phyloP scores from a whole-genome alignment of 2,888 invertebrate genomes.

The Nomada fucata region DNA sequence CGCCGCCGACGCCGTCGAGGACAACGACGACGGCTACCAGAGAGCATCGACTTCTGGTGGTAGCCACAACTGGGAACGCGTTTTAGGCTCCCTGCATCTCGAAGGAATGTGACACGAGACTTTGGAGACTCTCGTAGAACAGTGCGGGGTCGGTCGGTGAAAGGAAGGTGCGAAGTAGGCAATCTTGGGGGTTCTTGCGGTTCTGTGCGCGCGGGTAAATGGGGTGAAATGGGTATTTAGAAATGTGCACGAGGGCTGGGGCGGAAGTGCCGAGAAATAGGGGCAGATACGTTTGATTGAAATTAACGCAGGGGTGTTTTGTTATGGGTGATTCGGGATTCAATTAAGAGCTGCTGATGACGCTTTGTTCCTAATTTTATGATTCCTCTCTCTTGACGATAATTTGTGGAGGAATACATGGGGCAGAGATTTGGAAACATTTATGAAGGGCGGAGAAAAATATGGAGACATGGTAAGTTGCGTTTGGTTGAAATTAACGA shows the following conservation, averaged over 20 bases:
- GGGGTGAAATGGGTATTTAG: neutral
- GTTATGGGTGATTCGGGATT: too few relatives aligned
- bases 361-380: too few relatives aligned
- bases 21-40: constrained; percentile 29
- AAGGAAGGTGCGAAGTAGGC: constrained; percentile 23
- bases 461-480: too few relatives aligned
- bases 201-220: neutral
- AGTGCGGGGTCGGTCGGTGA: neutral
- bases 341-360: too few relatives aligned
- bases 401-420: too few relatives aligned
- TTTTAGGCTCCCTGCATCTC: constrained; percentile 13
- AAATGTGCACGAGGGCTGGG: too few relatives aligned
- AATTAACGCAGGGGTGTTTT: neutral
- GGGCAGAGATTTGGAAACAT: too few relatives aligned
- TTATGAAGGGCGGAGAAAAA: too few relatives aligned
- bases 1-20: neutral
- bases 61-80: neutral
- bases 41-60: neutral
- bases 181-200: neutral
- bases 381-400: too few relatives aligned
- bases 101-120: constrained; percentile 26
- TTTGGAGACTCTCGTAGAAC: neutral
- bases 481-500: too few relatives aligned
- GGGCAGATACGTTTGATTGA: neutral
- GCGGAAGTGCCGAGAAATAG: too few relatives aligned